These are phyloP conservation scores for Oreochromis niloticus DNA, from an alignment of 2,113 vertebrate species.

Conservation along the genomic window DNA sequence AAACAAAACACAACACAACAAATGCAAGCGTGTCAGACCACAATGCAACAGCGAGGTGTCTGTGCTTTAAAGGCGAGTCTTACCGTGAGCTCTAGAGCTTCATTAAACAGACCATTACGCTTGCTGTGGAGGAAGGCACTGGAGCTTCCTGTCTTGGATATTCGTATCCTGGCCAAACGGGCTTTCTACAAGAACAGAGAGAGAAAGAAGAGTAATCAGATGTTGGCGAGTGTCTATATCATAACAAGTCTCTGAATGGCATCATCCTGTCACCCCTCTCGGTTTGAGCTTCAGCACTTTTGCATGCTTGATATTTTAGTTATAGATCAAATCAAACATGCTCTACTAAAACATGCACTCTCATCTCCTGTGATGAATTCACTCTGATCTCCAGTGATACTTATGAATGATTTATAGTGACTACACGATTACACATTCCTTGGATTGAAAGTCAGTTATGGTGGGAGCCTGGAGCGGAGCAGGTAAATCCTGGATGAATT, in stretches of 20 bases:
- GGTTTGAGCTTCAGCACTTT: constrained; percentile 14
- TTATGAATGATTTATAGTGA: constrained; percentile 50
- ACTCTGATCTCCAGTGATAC: constrained; percentile 50
- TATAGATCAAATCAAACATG: constrained; percentile 46
- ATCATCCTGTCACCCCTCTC: constrained; percentile 5
- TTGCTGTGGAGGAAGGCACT: constrained; percentile 92
- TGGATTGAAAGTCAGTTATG: constrained; percentile 21
- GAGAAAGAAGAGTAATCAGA: not conserved
- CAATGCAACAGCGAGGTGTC: not conserved
- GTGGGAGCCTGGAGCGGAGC: not conserved
- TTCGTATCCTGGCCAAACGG: constrained; percentile 89
- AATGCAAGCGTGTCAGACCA: not conserved
- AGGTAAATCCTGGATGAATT: constrained; percentile 13
- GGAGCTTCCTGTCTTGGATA: constrained; percentile 89
- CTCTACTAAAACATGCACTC: constrained; percentile 36
- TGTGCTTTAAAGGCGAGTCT: constrained; percentile 23
- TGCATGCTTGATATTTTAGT: constrained; percentile 20
- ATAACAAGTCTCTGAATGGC: not conserved
- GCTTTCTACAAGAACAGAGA: constrained; percentile 82
- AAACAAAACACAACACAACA: not conserved
- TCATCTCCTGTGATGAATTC: constrained; percentile 51
- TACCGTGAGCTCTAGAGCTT: constrained; percentile 91
- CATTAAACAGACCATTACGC: constrained; percentile 92
- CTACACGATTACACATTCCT: constrained; percentile 27
- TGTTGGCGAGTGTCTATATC: constrained; percentile 8